Conservation (phyloP, 37 sponge, comb jelly and placozoan genomes). For the Beroe ovata region DNA sequence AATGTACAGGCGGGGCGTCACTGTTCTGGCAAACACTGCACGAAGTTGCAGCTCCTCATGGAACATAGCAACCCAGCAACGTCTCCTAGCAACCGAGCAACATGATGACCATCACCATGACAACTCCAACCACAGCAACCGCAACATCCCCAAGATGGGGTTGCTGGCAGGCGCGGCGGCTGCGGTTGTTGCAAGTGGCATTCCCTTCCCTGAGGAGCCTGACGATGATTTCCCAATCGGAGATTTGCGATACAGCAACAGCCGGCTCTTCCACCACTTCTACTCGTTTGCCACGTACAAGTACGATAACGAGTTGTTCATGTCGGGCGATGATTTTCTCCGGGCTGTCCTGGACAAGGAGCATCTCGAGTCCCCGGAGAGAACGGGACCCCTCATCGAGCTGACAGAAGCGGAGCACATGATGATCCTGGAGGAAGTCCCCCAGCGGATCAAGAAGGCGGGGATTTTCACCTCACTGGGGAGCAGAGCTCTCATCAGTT, state of each 20-base stretch:
- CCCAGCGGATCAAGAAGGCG: background rate
- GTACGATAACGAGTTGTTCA: background rate
- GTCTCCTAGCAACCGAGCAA: background rate
- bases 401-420: background rate
- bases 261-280: background rate
- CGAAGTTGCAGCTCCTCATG: background rate
- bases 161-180: background rate
- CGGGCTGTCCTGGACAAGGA: background rate
- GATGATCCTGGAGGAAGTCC: background rate
- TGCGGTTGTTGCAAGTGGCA: background rate
- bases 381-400: background rate
- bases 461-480: background rate
- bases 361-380: background rate
- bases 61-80: background rate
- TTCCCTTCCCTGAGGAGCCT: background rate
- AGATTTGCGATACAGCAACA: background rate
- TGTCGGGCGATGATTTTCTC: background rate
- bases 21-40: background rate
- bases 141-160: background rate
- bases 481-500: background rate
- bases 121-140: background rate
- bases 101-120: background rate
- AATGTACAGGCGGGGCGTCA: background rate
- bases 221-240: background rate
- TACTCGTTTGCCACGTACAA: background rate